These are phyloP conservation scores for Drosophila vallismaia DNA, from an alignment of 2,888 invertebrate species.

Conservation along the genomic window DNA sequence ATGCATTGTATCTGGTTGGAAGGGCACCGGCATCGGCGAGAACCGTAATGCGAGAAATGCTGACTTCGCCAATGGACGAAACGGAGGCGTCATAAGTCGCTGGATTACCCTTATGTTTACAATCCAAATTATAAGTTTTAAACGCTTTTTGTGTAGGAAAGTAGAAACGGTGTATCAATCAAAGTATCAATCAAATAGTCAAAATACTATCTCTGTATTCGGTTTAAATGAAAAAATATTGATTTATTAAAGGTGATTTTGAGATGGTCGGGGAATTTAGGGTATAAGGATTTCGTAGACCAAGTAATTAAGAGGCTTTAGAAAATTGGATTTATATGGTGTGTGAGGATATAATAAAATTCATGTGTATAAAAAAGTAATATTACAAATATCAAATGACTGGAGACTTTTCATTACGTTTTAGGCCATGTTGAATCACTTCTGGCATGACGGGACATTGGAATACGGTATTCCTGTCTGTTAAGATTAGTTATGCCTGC, in stretches of 20 bases:
- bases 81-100: background rate
- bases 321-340: background rate
- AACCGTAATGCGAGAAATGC: slow-evolving; percentile 63
- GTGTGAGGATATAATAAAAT: background rate
- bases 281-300: background rate
- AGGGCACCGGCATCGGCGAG: slow-evolving; percentile 84
- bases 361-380: background rate
- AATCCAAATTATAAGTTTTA: slow-evolving; percentile 1
- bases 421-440: background rate
- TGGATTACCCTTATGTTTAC: background rate
- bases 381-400: background rate
- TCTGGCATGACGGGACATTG: background rate
- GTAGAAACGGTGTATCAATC: background rate
- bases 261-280: background rate
- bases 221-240: background rate
- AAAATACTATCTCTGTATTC: background rate
- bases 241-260: background rate
- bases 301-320: slow-evolving; percentile 6
- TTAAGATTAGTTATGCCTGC: slow-evolving; percentile 26
- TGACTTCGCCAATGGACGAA: slow-evolving; percentile 23
- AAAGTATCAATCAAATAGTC: background rate
- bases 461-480: slow-evolving; percentile 15
- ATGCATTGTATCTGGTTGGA: slow-evolving; percentile 78
- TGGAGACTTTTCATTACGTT: background rate
- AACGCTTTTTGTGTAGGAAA: background rate